Percentiles rank a stretch among this genome's conserved stretches.
These are phyloP conservation scores for Lucilia cuprina DNA, from an alignment of 1,140 invertebrate genomes.

Conservation along the genomic window DNA sequence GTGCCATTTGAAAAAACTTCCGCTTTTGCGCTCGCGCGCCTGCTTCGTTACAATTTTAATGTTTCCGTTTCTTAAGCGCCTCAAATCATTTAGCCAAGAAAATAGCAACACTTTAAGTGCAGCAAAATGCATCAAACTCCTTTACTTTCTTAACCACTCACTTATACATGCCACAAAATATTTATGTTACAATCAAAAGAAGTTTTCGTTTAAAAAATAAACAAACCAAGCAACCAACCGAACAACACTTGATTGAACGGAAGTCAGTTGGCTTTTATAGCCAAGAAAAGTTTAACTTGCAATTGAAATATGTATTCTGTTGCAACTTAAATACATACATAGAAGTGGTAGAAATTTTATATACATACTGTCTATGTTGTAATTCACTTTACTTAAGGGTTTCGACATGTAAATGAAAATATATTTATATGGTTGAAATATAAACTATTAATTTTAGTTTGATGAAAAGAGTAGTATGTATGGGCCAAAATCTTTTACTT, in stretches of 20 bases:
- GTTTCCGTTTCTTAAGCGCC: not conserved
- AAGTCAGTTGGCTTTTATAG: slow-evolving; percentile 10
- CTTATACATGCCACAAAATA: not conserved
- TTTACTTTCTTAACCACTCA: not conserved
- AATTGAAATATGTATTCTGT: slow-evolving; percentile 5
- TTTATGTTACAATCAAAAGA: slow-evolving; percentile 8
- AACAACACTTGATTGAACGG: slow-evolving; percentile 3
- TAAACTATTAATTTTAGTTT: no score
- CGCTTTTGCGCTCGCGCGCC: slow-evolving; percentile 9
- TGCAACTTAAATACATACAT: not conserved
- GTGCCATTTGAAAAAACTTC: not conserved
- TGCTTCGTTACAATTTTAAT: slow-evolving; percentile 1
- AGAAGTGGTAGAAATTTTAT: not conserved
- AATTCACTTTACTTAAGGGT: not conserved
- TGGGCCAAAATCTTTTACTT: no score
- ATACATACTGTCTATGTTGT: not conserved
- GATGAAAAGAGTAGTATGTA: no score
- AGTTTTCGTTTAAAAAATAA: not conserved
- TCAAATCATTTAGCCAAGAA: not conserved
- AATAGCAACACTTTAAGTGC: not conserved
- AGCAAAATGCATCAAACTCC: not conserved
- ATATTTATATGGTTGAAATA: no score
- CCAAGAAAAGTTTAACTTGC: slow-evolving; percentile 9
- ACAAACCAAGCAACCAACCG: not conserved
- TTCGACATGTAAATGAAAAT: not conserved